Evolutionary conservation across 1,140 invertebrate species (phyloP).

Genomic region (Conus betulinus): DNA sequence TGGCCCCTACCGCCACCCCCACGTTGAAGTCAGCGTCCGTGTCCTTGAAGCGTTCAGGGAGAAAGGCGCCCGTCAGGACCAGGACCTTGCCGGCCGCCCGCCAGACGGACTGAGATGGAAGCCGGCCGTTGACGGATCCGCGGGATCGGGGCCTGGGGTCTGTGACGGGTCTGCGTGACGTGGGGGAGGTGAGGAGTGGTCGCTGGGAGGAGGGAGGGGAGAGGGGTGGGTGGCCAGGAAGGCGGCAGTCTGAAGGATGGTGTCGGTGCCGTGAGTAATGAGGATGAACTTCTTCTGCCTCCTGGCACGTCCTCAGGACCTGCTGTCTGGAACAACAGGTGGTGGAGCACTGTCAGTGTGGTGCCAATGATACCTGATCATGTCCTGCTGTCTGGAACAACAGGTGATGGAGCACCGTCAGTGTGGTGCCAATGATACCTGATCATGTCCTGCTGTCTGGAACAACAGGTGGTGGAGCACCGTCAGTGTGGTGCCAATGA

Average conservation of each 20-base stretch:
- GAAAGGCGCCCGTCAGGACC: constrained; percentile 55
- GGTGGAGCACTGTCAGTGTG: too few species aligned
- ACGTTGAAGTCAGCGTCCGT: constrained; percentile 65
- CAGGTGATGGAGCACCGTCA: too few species aligned
- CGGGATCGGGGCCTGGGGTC: neutral
- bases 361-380: too few species aligned
- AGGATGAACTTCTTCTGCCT: constrained; percentile 42
- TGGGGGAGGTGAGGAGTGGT: neutral
- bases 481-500: too few species aligned
- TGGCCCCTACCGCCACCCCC: constrained; percentile 58
- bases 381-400: too few species aligned
- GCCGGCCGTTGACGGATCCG: neutral
- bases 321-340: constrained; percentile 36
- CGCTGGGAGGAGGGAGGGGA: neutral
- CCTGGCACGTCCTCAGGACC: constrained; percentile 33
- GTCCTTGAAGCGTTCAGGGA: constrained; percentile 60
- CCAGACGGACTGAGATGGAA: neutral
- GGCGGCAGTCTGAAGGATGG: constrained; percentile 57
- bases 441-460: too few species aligned
- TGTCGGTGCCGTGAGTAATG: constrained; percentile 63
- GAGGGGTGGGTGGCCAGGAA: neutral
- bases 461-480: too few species aligned
- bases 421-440: too few species aligned
- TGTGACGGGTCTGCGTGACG: neutral
- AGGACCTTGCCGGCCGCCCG: constrained; percentile 38